These are phyloP conservation scores for Leptopilina clavipes DNA, from an alignment of 1,140 invertebrate genomes.

Conservation along the genomic window DNA sequence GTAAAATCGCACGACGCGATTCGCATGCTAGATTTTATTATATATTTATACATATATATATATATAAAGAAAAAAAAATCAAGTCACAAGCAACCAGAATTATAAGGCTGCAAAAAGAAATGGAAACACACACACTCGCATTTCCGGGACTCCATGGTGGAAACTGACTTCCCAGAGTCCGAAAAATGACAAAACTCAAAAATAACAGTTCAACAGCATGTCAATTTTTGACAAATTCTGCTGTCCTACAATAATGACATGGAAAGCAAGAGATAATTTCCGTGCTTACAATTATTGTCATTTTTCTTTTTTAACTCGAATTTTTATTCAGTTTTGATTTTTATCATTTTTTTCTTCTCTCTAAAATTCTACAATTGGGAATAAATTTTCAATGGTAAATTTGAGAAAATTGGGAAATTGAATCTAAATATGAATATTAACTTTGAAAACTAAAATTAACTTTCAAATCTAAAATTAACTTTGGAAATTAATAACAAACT, in stretches of 20 bases:
- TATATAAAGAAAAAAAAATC: neutral
- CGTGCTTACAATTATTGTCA: neutral
- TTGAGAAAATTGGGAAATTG: too few species aligned
- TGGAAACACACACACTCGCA: slow-evolving; percentile 10
- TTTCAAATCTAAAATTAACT: too few species aligned
- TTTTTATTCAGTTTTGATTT: neutral
- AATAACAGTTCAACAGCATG: neutral
- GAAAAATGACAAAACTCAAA: slow-evolving; percentile 29
- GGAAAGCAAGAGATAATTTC: neutral
- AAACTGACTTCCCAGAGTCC: slow-evolving; percentile 29
- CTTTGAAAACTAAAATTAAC: too few species aligned
- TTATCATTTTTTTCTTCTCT: neutral
- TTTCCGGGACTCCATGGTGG: slow-evolving; percentile 32
- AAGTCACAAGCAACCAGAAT: slow-evolving; percentile 29
- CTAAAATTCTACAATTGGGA: too few species aligned
- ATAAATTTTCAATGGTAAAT: too few species aligned
- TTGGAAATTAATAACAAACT: too few species aligned
- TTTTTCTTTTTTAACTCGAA: neutral
- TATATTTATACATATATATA: too few species aligned
- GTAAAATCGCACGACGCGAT: slow-evolving; percentile 27
- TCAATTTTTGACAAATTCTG: slow-evolving; percentile 5
- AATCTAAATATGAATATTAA: too few species aligned
- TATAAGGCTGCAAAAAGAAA: slow-evolving; percentile 34
- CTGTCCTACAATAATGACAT: neutral
- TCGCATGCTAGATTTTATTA: slow-evolving; percentile 16